A percentile compares a stretch with the other conserved stretches of the same genome.
phyloP scores from a whole-genome alignment of 1,140 invertebrate genomes.

The Apis dorsata region DNA sequence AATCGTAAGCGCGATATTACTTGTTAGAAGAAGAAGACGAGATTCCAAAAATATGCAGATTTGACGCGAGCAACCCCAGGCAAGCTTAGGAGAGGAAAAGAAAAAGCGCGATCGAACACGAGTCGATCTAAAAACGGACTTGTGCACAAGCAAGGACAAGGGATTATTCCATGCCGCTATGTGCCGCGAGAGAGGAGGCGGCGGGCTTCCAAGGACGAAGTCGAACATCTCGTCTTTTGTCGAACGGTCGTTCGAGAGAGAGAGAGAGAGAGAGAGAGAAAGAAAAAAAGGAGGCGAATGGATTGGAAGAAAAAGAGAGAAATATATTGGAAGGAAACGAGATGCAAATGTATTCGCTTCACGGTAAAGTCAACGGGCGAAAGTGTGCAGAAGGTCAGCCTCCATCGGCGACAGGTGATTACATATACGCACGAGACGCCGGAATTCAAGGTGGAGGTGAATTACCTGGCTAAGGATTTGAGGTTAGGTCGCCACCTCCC shows the following conservation, averaged over 20 bases:
- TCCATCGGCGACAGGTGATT: slow-evolving; percentile 69
- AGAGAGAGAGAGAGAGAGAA: background rate
- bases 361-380: slow-evolving; percentile 58
- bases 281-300: background rate
- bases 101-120: slow-evolving; percentile 5
- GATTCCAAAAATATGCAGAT: no score
- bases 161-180: slow-evolving; percentile 55
- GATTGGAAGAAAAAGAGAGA: slow-evolving; percentile 2
- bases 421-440: slow-evolving; percentile 58
- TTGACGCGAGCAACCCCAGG: no score
- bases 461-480: slow-evolving; percentile 72
- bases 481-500: slow-evolving; percentile 65
- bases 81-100: no score
- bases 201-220: slow-evolving; percentile 65
- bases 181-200: slow-evolving; percentile 52
- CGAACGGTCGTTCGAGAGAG: slow-evolving; percentile 43
- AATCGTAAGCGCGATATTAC: no score
- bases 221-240: slow-evolving; percentile 73
- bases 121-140: slow-evolving; percentile 44
- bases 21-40: background rate
- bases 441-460: slow-evolving; percentile 73
- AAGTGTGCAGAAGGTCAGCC: slow-evolving; percentile 70
- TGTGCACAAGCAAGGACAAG: slow-evolving; percentile 52
- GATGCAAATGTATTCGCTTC: slow-evolving; percentile 67
- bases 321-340: slow-evolving; percentile 59